Conservation (phyloP, 2,888 invertebrate genomes). For the Leptodirus hochenwartii region DNA sequence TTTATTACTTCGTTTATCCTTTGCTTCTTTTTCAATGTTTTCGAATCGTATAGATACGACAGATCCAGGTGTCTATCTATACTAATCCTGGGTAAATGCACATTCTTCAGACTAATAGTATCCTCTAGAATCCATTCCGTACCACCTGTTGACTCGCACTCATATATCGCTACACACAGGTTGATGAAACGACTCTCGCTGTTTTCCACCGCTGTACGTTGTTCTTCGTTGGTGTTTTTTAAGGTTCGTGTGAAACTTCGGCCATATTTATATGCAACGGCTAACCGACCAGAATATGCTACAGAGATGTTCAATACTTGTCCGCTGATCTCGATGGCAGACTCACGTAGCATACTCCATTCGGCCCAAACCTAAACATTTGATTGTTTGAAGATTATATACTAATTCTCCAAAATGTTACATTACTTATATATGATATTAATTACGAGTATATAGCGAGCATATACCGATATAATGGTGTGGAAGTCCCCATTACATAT, state of each 20-base stretch:
- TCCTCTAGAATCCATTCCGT: slow-evolving; percentile 91
- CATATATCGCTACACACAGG: slow-evolving; percentile 89
- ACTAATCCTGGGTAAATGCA: slow-evolving; percentile 66
- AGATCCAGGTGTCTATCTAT: slow-evolving; percentile 69
- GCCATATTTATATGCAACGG: slow-evolving; percentile 91
- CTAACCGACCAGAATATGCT: slow-evolving; percentile 93
- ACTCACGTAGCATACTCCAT: slow-evolving; percentile 33
- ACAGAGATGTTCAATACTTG: slow-evolving; percentile 87
- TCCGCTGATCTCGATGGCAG: slow-evolving; percentile 43
- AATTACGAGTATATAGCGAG: no score
- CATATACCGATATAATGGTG: no score
- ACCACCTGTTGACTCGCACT: slow-evolving; percentile 96
- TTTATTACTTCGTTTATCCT: slow-evolving; percentile 61
- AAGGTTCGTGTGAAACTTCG: slow-evolving; percentile 73
- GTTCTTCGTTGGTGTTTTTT: slow-evolving; percentile 28
- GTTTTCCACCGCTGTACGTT: slow-evolving; percentile 28
- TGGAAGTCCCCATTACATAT: no score
- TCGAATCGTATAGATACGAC: slow-evolving; percentile 64
- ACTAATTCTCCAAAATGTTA: no score
- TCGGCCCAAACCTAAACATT: slow-evolving; percentile 22
- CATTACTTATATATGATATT: no score
- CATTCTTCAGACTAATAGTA: slow-evolving; percentile 84
- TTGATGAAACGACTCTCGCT: slow-evolving; percentile 74
- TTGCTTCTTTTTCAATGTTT: slow-evolving; percentile 65
- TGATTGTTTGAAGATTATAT: neutral